Evolutionary conservation across 2,797 vertebrate genomes (phyloP).

Genomic region (Selene dorsalis): DNA sequence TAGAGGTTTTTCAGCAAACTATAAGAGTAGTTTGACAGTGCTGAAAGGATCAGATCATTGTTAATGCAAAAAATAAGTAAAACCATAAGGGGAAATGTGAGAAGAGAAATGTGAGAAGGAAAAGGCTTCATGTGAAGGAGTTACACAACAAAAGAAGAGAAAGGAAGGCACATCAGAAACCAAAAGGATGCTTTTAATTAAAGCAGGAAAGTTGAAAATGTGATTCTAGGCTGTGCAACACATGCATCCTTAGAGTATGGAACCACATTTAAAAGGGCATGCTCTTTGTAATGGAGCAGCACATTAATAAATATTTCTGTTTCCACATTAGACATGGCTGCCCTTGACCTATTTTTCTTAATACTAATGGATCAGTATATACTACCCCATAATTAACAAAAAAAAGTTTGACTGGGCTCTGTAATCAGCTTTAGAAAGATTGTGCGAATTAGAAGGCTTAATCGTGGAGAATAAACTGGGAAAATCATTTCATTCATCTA

Average conservation of each 20-base stretch:
- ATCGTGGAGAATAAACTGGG: constrained; percentile 16
- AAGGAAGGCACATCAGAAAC: not conserved
- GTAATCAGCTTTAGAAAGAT: constrained; percentile 20
- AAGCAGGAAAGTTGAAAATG: constrained; percentile 9
- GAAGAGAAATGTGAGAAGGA: too few species aligned
- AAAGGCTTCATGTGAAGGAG: constrained; percentile 3
- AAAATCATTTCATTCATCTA: constrained; percentile 11
- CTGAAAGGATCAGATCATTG: constrained; percentile 29
- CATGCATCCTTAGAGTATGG: not conserved
- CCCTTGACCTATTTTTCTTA: not conserved
- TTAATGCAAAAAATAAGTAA: constrained; percentile 18
- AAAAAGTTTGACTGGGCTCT: not conserved
- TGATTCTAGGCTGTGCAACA: not conserved
- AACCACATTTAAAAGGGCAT: not conserved
- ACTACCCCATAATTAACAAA: not conserved
- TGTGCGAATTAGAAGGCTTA: not conserved
- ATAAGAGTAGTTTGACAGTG: constrained; percentile 1
- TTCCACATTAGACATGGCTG: not conserved
- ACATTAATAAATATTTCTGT: constrained; percentile 11
- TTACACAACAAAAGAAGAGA: not conserved
- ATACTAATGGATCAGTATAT: not conserved
- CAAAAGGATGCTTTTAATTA: constrained; percentile 22
- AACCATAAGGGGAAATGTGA: not conserved
- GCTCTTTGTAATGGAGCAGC: not conserved
- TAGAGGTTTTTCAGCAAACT: not conserved